These are phyloP conservation scores for Botia almorhae DNA, from an alignment of 2,797 vertebrate genomes.

Conservation along the genomic window DNA sequence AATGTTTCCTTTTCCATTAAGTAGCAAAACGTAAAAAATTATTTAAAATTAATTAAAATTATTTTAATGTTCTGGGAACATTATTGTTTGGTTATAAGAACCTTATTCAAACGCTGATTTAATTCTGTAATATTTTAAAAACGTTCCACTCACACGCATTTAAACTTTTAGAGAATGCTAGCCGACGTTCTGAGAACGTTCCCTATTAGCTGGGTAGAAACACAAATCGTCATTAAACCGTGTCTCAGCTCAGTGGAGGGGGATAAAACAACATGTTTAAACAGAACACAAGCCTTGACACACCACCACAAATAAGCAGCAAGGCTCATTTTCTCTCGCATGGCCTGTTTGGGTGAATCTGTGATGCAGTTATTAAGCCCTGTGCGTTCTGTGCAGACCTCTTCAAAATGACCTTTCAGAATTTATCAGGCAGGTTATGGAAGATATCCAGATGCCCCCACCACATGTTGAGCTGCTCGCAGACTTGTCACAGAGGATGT, in stretches of 20 bases:
- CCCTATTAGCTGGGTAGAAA: conserved; percentile 31
- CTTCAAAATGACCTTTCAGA: conserved; percentile 52
- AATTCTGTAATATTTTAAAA: no score
- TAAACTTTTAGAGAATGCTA: no score
- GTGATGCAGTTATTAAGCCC: conserved; percentile 26
- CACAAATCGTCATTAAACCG: conserved; percentile 36
- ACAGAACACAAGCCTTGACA: background rate
- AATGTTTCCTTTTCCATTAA: no score
- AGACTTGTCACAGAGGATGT: conserved; percentile 43
- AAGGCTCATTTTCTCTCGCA: conserved; percentile 6
- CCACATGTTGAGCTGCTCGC: conserved; percentile 49
- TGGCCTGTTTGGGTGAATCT: conserved; percentile 4
- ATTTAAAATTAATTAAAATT: no score
- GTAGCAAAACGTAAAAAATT: no score
- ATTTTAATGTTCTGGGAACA: no score
- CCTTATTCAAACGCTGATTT: no score
- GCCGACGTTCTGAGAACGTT: no score
- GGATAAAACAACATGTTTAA: conserved; percentile 26
- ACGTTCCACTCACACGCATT: no score
- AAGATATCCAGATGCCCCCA: conserved; percentile 51
- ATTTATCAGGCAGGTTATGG: conserved; percentile 42
- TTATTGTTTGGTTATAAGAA: no score
- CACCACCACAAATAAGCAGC: conserved; percentile 9
- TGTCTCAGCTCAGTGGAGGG: conserved; percentile 42
- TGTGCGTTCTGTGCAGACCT: conserved; percentile 12